These are phyloP conservation scores for Zaprionus gabonicus DNA, from an alignment of 1,140 invertebrate genomes.

Conservation along the genomic window DNA sequence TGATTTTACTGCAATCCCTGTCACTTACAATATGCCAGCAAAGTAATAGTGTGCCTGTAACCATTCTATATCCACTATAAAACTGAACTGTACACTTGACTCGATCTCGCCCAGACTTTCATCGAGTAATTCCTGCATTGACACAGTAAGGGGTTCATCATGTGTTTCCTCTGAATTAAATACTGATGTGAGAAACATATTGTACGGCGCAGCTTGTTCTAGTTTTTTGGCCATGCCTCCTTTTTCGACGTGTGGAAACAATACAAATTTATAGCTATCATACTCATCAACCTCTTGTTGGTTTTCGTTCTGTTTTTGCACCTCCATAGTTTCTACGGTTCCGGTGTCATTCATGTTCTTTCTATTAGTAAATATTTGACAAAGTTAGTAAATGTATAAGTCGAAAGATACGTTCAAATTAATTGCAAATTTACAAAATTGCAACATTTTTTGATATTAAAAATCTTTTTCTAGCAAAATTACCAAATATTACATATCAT, in stretches of 20 bases:
- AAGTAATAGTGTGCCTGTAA: slow-evolving; percentile 75
- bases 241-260: neutral
- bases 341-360: neutral
- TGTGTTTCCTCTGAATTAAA: slow-evolving; percentile 7
- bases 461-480: no score
- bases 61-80: slow-evolving; percentile 95
- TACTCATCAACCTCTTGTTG: neutral
- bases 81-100: slow-evolving; percentile 93
- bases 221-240: slow-evolving; percentile 27
- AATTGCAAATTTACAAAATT: no score
- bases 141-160: slow-evolving; percentile 16
- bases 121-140: slow-evolving; percentile 88
- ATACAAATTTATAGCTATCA: neutral
- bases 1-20: neutral
- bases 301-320: neutral
- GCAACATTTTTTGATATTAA: no score
- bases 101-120: slow-evolving; percentile 89
- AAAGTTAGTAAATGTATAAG: no score
- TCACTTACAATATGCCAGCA: slow-evolving; percentile 22
- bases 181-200: slow-evolving; percentile 18
- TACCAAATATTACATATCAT: no score
- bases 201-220: slow-evolving; percentile 19
- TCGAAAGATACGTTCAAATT: no score
- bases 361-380: neutral
- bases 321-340: neutral